Base-by-base conservation (phyloP, 2,113 vertebrate genomes). In the Perccottus glenii region DNA sequence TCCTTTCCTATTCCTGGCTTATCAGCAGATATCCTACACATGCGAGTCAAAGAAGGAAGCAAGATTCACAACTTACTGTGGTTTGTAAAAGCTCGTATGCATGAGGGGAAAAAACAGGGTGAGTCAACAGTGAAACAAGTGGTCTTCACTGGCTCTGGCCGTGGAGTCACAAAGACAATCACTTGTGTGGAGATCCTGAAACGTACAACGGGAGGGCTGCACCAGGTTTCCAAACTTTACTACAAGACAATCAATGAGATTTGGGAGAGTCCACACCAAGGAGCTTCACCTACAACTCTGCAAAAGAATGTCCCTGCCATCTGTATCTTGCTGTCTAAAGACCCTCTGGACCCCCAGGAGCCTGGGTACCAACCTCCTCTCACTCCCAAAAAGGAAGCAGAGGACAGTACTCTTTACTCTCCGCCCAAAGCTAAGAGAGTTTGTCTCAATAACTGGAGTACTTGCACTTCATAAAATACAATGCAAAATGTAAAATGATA, bases 121-220 rank as follows among this genome's bases (percentile, higher is more conserved):
- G 88, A 88, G 56, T 81, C 82, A 47, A 89, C 88, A 5, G 77
- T 71, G 11, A 84, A 92, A 43, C 94, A 96, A 84, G 95, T 98
- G 1, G 87, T 98, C 63, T 97, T 98, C 87, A 94, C 93, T 0
- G 96, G 95, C 33, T 94, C 93, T 0, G 95, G 94, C 45, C 87
- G 94, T 35, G 96, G 95, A 0, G 89, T 96, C 85, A 97, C 96
- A 83, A 98, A 97, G 78, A 96, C 96, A 58, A 95, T 98, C 89
- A 97, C 96, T 67, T 97, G 96, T 45, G 95, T 93, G 42, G 96
- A 98, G 91, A 97, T 98, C 85, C 91, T 98, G 82, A 98, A 96
- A 87, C 88, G 95, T 66, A 93, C 93, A 85, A 78, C 96, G 71
- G 88, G 77, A 9, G 95, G 95, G 40, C 93, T 98, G 46, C 95